These are phyloP conservation scores for Ceratina australensis DNA, from an alignment of 1,140 invertebrate genomes.

Conservation along the genomic window DNA sequence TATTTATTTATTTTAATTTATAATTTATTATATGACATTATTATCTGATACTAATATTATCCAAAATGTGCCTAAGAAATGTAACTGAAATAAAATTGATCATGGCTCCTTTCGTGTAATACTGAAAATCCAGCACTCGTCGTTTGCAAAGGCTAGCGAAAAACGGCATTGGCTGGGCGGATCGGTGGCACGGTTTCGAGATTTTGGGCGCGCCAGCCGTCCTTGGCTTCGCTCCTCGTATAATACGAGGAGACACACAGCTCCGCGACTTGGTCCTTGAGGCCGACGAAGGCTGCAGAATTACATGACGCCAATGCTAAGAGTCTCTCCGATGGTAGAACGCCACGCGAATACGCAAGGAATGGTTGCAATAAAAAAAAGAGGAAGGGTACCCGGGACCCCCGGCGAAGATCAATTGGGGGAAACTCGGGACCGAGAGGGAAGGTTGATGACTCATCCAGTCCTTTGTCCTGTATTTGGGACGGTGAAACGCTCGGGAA, in stretches of 20 bases:
- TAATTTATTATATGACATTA: no score
- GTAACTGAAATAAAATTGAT: background rate
- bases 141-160: background rate
- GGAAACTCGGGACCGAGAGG: background rate
- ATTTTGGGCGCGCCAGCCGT: constrained; percentile 50
- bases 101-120: background rate
- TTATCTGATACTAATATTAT: no score
- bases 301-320: constrained; percentile 45
- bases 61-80: no score
- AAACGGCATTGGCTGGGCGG: background rate
- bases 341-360: constrained; percentile 16
- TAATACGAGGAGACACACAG: constrained; percentile 7
- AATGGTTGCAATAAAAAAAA: background rate
- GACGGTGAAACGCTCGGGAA: background rate
- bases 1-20: no score
- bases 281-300: constrained; percentile 41
- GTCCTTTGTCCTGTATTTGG: background rate
- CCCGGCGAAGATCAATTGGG: constrained; percentile 3
- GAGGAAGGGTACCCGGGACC: background rate
- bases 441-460: background rate
- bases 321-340: constrained; percentile 16
- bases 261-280: constrained; percentile 31
- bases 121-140: background rate
- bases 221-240: constrained; percentile 51
- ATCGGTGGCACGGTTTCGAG: constrained; percentile 32